phyloP scores from a whole-genome alignment of 2,888 invertebrate genomes.

The Bugula neritina region DNA sequence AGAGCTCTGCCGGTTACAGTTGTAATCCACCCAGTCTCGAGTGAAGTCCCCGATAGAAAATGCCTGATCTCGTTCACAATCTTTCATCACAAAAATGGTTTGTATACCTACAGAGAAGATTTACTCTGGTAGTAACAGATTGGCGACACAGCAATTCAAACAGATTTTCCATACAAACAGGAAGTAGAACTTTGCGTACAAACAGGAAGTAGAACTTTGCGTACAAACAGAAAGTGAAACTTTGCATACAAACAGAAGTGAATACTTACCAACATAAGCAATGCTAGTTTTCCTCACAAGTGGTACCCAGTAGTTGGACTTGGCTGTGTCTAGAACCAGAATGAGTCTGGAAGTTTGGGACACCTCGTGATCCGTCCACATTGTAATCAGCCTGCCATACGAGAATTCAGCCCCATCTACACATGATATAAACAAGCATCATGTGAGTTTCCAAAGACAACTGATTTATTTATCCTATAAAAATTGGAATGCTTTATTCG shows the following conservation, averaged over 20 bases:
- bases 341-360: slow-evolving; percentile 39
- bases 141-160: too few species aligned
- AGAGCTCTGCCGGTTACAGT: slow-evolving; percentile 34
- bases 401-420: background rate
- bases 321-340: slow-evolving; percentile 45
- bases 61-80: slow-evolving; percentile 32
- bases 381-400: background rate
- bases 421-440: background rate
- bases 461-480: too few species aligned
- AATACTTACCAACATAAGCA: slow-evolving; percentile 44
- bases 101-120: slow-evolving; percentile 4
- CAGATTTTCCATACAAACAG: too few species aligned
- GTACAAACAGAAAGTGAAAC: too few species aligned
- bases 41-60: slow-evolving; percentile 45
- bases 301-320: slow-evolving; percentile 46
- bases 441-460: too few species aligned
- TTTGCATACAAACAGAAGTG: too few species aligned
- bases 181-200: too few species aligned
- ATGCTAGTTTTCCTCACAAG: slow-evolving; percentile 34
- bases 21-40: slow-evolving; percentile 44
- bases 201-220: too few species aligned
- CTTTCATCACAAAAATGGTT: slow-evolving; percentile 8
- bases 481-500: too few species aligned
- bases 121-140: too few species aligned
- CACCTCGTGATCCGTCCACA: background rate